These are phyloP conservation scores for Galagoides demidoff DNA, from an alignment of 2,797 vertebrate species.

Conservation along the genomic window DNA sequence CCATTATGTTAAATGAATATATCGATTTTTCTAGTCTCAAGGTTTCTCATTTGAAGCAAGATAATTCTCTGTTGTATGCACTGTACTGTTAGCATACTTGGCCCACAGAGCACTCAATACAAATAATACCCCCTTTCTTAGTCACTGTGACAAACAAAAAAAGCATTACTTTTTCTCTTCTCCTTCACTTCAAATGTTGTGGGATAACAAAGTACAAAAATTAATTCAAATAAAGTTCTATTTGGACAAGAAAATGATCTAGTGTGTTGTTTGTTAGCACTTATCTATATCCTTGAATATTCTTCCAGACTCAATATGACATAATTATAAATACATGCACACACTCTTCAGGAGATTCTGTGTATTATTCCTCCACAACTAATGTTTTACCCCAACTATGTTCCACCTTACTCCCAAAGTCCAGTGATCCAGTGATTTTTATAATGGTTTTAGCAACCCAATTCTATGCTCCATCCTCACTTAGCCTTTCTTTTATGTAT, in stretches of 20 bases:
- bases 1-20: neutral
- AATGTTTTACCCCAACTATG: neutral
- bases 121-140: neutral
- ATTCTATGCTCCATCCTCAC: neutral
- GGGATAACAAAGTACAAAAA: neutral
- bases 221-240: neutral
- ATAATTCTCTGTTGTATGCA: neutral
- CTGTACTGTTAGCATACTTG: neutral
- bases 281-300: neutral
- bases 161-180: neutral
- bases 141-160: neutral
- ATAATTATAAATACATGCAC: neutral
- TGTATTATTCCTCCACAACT: neutral
- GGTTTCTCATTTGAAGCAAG: neutral
- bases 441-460: neutral
- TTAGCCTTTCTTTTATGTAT: neutral
- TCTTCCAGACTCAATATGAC: neutral
- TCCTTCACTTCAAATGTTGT: neutral
- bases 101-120: neutral
- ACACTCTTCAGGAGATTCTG: neutral
- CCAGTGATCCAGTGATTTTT: neutral
- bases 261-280: neutral
- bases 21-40: neutral
- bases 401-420: neutral
- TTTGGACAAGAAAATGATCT: constrained; percentile 15